Evolutionary conservation across 2,797 vertebrate species (phyloP).

Genomic region (Apogon talboti): DNA sequence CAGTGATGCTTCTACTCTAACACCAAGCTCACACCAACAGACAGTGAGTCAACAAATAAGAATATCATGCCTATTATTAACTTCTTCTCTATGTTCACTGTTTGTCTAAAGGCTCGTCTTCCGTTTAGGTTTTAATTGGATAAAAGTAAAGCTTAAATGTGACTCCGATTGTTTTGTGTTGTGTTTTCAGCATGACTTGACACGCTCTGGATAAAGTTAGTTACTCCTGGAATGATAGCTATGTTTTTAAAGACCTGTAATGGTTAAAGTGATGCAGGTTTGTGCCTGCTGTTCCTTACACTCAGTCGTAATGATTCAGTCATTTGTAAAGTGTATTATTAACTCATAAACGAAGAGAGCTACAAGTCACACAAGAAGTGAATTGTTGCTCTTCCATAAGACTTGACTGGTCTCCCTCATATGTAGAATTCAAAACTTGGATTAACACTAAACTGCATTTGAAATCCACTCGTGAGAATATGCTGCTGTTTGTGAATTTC

Average conservation of each 20-base stretch:
- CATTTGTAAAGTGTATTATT: slow-evolving; percentile 1
- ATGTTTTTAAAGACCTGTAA: slow-evolving; percentile 39
- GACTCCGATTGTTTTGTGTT: slow-evolving; percentile 47
- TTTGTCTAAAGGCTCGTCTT: not conserved
- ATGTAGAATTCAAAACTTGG: too few species aligned
- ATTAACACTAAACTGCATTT: too few species aligned
- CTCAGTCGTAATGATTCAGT: slow-evolving; percentile 28
- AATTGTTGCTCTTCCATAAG: too few species aligned
- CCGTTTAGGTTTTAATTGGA: slow-evolving; percentile 47
- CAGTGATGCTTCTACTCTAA: slow-evolving; percentile 41
- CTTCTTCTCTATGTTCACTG: not conserved
- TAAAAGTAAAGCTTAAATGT: slow-evolving; percentile 55
- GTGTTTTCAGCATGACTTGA: slow-evolving; percentile 62
- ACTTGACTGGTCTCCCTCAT: too few species aligned
- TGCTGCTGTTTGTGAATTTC: slow-evolving; percentile 38
- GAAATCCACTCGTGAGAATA: not conserved
- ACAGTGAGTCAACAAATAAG: not conserved
- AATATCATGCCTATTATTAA: slow-evolving; percentile 7
- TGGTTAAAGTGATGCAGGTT: slow-evolving; percentile 47
- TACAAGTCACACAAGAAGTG: not conserved
- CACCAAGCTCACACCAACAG: slow-evolving; percentile 47
- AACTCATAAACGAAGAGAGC: not conserved
- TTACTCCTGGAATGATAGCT: slow-evolving; percentile 59
- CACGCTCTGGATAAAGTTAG: slow-evolving; percentile 51
- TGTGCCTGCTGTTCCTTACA: slow-evolving; percentile 46